Conservation (phyloP, 2,113 vertebrate species). For the Tamias sibiricus region DNA sequence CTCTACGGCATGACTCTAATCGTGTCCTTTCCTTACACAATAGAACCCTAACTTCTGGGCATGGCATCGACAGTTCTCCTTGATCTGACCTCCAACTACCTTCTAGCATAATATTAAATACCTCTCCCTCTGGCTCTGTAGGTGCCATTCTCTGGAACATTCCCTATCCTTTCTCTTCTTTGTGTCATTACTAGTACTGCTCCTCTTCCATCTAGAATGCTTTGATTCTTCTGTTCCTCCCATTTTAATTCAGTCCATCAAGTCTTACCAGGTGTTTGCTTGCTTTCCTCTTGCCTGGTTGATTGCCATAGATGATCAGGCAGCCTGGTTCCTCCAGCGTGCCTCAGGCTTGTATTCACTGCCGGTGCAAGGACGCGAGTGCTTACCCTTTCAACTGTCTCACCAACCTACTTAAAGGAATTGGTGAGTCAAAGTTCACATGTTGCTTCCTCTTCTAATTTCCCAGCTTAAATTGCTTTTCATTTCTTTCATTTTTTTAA, state of each 20-base stretch:
- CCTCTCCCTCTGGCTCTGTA: not conserved
- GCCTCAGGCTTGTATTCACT: not conserved
- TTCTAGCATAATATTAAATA: not conserved
- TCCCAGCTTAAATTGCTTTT: not conserved
- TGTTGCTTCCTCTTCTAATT: not conserved
- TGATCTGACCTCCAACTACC: not conserved
- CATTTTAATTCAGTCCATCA: not conserved
- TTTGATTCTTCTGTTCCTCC: not conserved
- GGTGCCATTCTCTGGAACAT: not conserved
- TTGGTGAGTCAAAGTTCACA: not conserved
- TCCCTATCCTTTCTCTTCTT: not conserved
- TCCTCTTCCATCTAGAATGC: not conserved
- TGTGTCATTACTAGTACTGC: not conserved
- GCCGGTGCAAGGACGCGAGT: not conserved
- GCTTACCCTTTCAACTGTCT: not conserved
- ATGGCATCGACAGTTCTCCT: not conserved
- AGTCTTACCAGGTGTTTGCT: not conserved
- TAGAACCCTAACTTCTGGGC: not conserved
- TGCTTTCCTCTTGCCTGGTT: no score
- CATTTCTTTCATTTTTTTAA: not conserved
- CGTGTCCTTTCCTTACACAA: not conserved
- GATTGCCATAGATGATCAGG: no score
- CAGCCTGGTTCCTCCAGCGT: not conserved
- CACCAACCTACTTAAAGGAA: not conserved
- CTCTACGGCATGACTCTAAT: not conserved